These are phyloP conservation scores for Vanessa atalanta DNA, from an alignment of 1,140 invertebrate genomes.

Conservation along the genomic window DNA sequence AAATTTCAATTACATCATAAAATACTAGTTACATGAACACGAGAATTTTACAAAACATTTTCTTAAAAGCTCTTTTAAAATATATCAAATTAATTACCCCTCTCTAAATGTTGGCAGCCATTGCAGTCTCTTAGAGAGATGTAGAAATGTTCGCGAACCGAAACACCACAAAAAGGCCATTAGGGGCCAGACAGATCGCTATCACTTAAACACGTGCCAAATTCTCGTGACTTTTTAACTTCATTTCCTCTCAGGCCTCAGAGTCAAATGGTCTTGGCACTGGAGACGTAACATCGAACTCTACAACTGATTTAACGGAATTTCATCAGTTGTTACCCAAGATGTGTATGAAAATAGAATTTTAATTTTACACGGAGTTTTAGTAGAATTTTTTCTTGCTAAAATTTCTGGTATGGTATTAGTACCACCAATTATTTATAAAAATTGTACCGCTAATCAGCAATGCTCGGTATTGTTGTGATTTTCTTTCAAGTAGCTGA, in stretches of 20 bases:
- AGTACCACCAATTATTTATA: no score
- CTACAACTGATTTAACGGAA: constrained; percentile 2
- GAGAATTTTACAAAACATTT: constrained; percentile 14
- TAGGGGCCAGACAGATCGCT: constrained; percentile 34
- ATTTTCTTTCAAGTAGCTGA: no score
- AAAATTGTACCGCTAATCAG: no score
- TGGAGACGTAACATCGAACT: constrained; percentile 2
- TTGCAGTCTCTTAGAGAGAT: constrained; percentile 19
- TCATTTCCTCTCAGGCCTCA: constrained; percentile 27
- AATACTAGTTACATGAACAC: not conserved
- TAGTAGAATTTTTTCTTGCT: no score
- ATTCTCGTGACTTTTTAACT: constrained; percentile 35
- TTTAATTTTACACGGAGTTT: no score
- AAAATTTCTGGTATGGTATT: no score
- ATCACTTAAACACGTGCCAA: constrained; percentile 39
- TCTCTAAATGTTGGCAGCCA: constrained; percentile 28
- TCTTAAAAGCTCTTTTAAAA: constrained; percentile 26
- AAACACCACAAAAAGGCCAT: constrained; percentile 38
- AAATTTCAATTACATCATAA: not conserved
- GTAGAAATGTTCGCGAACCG: constrained; percentile 32
- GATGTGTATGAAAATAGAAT: no score
- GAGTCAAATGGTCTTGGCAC: constrained; percentile 32
- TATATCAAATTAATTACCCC: constrained; percentile 32
- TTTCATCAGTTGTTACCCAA: not conserved
- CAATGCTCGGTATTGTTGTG: no score